These are phyloP conservation scores for Sminthurinus signatus DNA, from an alignment of 1,140 invertebrate genomes.

Conservation along the genomic window DNA sequence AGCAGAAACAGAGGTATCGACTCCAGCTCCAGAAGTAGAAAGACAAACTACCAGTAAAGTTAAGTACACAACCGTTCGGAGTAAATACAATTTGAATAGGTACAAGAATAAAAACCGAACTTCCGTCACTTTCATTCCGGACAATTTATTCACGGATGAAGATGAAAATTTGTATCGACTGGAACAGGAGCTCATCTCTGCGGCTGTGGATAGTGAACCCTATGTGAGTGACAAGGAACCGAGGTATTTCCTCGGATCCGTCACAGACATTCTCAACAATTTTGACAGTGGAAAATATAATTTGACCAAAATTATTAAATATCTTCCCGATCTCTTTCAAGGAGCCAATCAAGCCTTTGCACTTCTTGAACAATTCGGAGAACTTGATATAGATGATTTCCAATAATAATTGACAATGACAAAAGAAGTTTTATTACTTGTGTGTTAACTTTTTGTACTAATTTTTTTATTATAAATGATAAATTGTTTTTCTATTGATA, in stretches of 20 bases:
- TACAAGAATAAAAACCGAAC: not conserved
- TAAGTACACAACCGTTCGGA: too few relatives aligned
- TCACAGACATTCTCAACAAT: slow-evolving; percentile 24
- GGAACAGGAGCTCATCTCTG: slow-evolving; percentile 24
- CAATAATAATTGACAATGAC: too few relatives aligned
- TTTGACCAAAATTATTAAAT: slow-evolving; percentile 25
- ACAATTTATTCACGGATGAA: not conserved
- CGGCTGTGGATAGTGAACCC: slow-evolving; percentile 25
- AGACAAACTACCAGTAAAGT: too few relatives aligned
- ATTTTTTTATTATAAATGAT: too few relatives aligned
- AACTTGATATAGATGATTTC: not conserved
- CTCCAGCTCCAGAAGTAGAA: too few relatives aligned
- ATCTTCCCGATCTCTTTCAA: slow-evolving; percentile 33
- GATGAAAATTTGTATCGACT: slow-evolving; percentile 31
- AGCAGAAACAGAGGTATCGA: not conserved
- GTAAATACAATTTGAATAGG: too few relatives aligned
- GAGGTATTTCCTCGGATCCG: slow-evolving; percentile 16
- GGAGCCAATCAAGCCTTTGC: slow-evolving; percentile 36
- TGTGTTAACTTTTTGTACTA: too few relatives aligned
- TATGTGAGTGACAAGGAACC: slow-evolving; percentile 27
- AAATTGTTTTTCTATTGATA: too few relatives aligned
- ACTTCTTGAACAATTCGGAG: slow-evolving; percentile 27
- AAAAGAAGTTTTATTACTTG: too few relatives aligned
- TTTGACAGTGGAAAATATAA: slow-evolving; percentile 22
- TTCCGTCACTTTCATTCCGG: not conserved